Evolutionary conservation across 1,140 invertebrate genomes (phyloP).

Genomic region (Druon quercuslanigerum): DNA sequence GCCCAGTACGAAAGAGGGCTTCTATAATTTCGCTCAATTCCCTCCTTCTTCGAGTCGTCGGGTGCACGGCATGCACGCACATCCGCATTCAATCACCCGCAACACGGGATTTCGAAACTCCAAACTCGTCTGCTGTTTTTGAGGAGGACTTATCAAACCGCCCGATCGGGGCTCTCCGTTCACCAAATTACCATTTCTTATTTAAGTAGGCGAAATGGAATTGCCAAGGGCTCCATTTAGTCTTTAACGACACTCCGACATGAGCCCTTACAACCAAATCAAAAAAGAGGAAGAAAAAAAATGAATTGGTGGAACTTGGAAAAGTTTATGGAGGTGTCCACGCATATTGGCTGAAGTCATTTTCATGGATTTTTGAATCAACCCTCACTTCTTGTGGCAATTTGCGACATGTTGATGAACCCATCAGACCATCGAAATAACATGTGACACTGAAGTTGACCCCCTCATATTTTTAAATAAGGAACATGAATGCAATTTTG

Average conservation of each 20-base stretch:
- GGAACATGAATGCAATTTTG: too few species aligned
- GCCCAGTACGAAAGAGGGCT: slow-evolving; percentile 52
- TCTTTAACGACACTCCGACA: slow-evolving; percentile 28
- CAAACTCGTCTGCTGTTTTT: slow-evolving; percentile 34
- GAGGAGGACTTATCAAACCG: slow-evolving; percentile 24
- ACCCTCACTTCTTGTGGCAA: too few species aligned
- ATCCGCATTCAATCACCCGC: slow-evolving; percentile 53
- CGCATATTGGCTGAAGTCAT: too few species aligned
- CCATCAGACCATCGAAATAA: too few species aligned
- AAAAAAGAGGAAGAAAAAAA: background rate
- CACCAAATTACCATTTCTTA: slow-evolving; percentile 31
- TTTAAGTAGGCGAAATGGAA: slow-evolving; percentile 25
- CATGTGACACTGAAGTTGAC: too few species aligned
- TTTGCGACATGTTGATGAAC: too few species aligned
- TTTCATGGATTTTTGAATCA: too few species aligned
- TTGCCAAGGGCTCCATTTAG: slow-evolving; percentile 29
- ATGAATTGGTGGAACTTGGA: background rate
- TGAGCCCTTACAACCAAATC: slow-evolving; percentile 12
- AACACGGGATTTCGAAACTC: slow-evolving; percentile 44
- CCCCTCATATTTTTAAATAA: too few species aligned
- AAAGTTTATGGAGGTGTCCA: background rate
- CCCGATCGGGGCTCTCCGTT: slow-evolving; percentile 15
- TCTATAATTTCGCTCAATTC: slow-evolving; percentile 56
- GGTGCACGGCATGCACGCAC: slow-evolving; percentile 54
- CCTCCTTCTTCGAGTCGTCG: slow-evolving; percentile 49